These are phyloP conservation scores for Dolichomitus sp. DNA, from an alignment of 2,888 invertebrate genomes.

Conservation along the genomic window DNA sequence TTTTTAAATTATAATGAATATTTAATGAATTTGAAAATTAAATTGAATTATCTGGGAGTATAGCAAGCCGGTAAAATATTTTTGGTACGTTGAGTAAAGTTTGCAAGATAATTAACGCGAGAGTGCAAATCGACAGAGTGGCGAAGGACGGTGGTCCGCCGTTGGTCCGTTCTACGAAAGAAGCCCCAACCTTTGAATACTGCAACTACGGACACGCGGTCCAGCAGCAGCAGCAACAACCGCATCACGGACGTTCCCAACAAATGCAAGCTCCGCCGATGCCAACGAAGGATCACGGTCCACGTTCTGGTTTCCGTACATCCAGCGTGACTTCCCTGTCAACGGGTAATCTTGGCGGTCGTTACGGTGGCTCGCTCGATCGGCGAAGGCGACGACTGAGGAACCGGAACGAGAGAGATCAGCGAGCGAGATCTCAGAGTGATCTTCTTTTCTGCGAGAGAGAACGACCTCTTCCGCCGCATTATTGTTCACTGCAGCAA, in stretches of 20 bases:
- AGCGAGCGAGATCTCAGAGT: slow-evolving; percentile 81
- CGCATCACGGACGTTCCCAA: slow-evolving; percentile 53
- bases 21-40: background rate
- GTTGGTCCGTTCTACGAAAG: slow-evolving; percentile 57
- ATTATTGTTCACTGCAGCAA: slow-evolving; percentile 79
- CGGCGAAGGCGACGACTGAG: slow-evolving; percentile 77
- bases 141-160: slow-evolving; percentile 36
- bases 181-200: slow-evolving; percentile 53
- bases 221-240: slow-evolving; percentile 10
- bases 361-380: slow-evolving; percentile 78
- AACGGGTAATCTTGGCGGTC: slow-evolving; percentile 66
- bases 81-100: background rate
- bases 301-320: slow-evolving; percentile 68
- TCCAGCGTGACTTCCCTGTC: slow-evolving; percentile 70
- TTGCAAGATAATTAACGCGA: slow-evolving; percentile 24
- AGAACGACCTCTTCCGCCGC: slow-evolving; percentile 67
- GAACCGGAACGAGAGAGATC: slow-evolving; percentile 79
- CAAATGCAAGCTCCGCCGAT: slow-evolving; percentile 50
- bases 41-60: background rate
- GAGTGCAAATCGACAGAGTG: slow-evolving; percentile 41
- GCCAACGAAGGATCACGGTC: slow-evolving; percentile 68
- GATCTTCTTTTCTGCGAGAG: slow-evolving; percentile 77
- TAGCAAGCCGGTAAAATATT: background rate
- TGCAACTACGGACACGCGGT: slow-evolving; percentile 36
- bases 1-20: no score